Evolutionary conservation across 1,140 invertebrate genomes (phyloP), one percentile per base, ranked within the genome.

Genomic region (Bradysia coprophila): DNA sequence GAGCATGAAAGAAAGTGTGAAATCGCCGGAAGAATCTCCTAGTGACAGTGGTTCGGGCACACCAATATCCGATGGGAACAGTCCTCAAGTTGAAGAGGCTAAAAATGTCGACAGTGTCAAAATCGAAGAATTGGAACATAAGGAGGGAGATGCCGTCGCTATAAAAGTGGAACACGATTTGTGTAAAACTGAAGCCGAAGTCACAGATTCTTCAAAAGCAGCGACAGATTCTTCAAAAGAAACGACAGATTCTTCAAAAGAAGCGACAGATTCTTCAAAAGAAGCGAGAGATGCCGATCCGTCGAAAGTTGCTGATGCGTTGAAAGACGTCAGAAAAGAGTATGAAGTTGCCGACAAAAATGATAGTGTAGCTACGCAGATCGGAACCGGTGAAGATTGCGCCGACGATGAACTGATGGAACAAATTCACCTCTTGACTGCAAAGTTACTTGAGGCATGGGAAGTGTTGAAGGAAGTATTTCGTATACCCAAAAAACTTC

Each of bases 401-500:
- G 24, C 24, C 6, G n/a, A n/a, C n/a, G n/a, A 16, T 3, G 18
- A 34, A 11, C 10, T 38, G 3, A 18, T 38, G 18, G 16, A 18
- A 18, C n/a, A 19, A 4, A 38, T 38, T 18, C 18, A 20, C 10
- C 13, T 18, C 9, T 19, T 38, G 36, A 20, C 36, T 3, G 11
- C 21, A 23, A 47, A 49, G 28, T 16, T 61, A 5, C 33, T 55
- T 0, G 40, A 42, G 1, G 50, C 49, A 6, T 61, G 58, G 58
- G 45, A 49, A 19, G 41, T 49, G 0, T 46, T 63, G 21, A 57
- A 69, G 47, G 69, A 72, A 49, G 75, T 84, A 18, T 96, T 92
- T 55, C 76, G 86, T 59, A 97, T 97, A 53, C 93, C 93, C 9
- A 94, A 94, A 61, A 91, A 92, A 50, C 84, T 94, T 53, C 71